Evolutionary conservation across 2,113 vertebrate species (phyloP), one percentile per base, ranked within the genome.

Genomic region (Promerops cafer): DNA sequence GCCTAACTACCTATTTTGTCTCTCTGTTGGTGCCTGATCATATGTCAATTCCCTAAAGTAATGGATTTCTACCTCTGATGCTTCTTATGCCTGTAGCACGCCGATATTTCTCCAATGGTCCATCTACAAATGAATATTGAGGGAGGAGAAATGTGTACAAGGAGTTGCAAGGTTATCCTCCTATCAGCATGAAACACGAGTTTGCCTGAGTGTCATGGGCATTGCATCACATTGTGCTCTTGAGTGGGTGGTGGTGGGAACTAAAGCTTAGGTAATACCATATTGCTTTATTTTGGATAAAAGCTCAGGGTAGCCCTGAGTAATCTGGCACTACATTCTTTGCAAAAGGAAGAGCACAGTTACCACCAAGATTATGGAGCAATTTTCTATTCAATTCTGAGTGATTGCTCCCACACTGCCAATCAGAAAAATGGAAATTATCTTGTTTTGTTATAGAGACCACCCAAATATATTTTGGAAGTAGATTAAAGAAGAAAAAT

Each of bases 201-300:
- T 63, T 37, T 27, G 14, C 10, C 18, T 45, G 11, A 57, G 45
- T 61, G 11, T 21, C 7, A 10, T 0, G 1, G 13, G 6, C 18
- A 10, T 6, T 22, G 16, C 5, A 13, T 16, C 6, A 16, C 11
- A 4, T 8, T 1, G 2, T 1, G 10, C 42, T 60, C 0, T 4
- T 33, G 47, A 35, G 9, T 14, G 3, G 6, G 10, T 44, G 42
- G 16, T 50, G 26, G 11, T 37, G 18, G 23, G 35, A 72, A 63
- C 11, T 9, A 57, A 14, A 59, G 1, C 1, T 30, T 42, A 61
- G 18, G 28, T 57, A 23, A 70, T 74, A 59, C 9, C 8, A 31
- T 26, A 18, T 31, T 63, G 22, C 5, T 70, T 63, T 60, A 18
- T 63, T 75, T 84, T 17, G 40, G 14, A n/a, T 47, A 18, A 78